Evolutionary conservation across 1,140 invertebrate species (phyloP).

Genomic region (Steinernema khuongi): DNA sequence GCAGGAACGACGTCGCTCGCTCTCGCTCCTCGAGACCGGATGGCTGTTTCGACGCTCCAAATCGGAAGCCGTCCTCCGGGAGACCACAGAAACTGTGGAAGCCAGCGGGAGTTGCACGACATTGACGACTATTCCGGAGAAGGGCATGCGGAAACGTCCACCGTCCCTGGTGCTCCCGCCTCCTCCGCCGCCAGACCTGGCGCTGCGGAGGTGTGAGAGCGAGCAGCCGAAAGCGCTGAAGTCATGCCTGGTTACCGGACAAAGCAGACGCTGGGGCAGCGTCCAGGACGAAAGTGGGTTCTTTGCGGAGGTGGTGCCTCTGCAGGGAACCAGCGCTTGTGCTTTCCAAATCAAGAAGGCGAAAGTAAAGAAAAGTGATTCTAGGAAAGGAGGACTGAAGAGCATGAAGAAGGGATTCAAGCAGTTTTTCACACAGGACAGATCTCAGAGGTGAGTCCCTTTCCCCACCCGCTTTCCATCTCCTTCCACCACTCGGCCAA

Average conservation of each 20-base stretch:
- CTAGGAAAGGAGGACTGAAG: conserved; percentile 2
- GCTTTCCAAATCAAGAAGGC: conserved; percentile 9
- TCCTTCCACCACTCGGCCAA: background rate
- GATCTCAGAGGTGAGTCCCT: background rate
- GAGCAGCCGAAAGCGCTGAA: background rate
- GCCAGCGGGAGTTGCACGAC: background rate
- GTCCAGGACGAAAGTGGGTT: background rate
- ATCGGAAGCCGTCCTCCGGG: background rate
- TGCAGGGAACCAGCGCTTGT: background rate
- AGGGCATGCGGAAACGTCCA: background rate
- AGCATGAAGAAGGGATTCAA: conserved; percentile 4
- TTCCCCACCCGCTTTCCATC: background rate
- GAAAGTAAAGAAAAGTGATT: background rate
- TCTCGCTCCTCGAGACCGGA: background rate
- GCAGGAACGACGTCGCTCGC: background rate
- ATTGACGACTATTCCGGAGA: background rate
- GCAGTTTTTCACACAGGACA: background rate
- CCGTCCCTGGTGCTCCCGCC: background rate
- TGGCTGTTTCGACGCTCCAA: background rate
- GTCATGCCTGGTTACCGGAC: conserved; percentile 6
- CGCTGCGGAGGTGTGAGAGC: background rate
- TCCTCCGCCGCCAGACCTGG: background rate
- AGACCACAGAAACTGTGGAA: background rate
- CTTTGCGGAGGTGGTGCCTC: background rate
- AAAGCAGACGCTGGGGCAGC: conserved; percentile 3